phyloP scores from a whole-genome alignment of 2,113 vertebrate genomes.

The Hippocampus comes region DNA sequence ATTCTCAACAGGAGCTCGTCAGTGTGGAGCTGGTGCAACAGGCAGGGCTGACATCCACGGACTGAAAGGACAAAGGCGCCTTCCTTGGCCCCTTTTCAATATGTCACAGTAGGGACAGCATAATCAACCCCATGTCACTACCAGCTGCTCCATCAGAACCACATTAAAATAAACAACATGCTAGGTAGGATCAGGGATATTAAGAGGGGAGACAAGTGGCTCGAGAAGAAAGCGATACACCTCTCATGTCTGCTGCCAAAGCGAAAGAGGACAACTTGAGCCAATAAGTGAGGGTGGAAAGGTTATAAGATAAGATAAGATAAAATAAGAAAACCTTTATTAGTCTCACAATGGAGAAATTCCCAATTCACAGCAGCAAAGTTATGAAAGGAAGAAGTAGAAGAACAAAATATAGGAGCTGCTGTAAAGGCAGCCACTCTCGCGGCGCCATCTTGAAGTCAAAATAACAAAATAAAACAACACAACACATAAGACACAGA shows the following conservation, averaged over 20 bases:
- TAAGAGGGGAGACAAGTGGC: constrained; percentile 55
- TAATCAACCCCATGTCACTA: constrained; percentile 74
- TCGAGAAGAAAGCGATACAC: constrained; percentile 45
- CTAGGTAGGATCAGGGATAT: constrained; percentile 40
- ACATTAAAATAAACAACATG: constrained; percentile 69
- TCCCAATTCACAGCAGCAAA: no score
- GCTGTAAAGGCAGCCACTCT: no score
- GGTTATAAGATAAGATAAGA: not conserved
- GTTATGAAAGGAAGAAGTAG: no score
- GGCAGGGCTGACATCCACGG: constrained; percentile 74
- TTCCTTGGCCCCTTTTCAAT: constrained; percentile 54
- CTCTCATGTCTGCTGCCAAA: constrained; percentile 35
- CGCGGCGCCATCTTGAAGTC: no score
- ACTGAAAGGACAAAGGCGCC: constrained; percentile 58
- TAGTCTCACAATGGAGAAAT: no score
- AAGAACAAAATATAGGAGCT: no score
- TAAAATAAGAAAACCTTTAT: no score
- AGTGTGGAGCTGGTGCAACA: constrained; percentile 70
- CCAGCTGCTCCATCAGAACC: constrained; percentile 70
- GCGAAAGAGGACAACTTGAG: constrained; percentile 51
- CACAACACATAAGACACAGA: no score
- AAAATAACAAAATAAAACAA: no score
- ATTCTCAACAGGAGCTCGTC: constrained; percentile 46
- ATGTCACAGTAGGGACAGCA: constrained; percentile 71
- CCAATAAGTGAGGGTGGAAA: constrained; percentile 24